These are phyloP conservation scores for Oscheius sp. DNA, from an alignment of 2,888 invertebrate genomes.

Conservation along the genomic window DNA sequence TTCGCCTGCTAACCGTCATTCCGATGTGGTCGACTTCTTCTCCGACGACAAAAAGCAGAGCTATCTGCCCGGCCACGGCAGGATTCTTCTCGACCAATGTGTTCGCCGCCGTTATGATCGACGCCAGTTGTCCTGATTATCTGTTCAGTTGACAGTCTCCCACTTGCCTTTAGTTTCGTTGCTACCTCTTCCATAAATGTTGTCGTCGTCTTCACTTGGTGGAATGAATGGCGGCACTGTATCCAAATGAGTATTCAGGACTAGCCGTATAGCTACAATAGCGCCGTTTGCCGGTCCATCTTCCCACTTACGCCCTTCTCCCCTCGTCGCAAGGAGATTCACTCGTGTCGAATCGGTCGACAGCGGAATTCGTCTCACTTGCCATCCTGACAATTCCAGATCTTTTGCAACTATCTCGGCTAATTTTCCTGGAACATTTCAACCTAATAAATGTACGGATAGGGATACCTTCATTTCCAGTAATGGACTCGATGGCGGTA, in stretches of 20 bases:
- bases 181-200: conserved; percentile 68
- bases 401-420: conserved; percentile 1
- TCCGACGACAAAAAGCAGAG: conserved; percentile 70
- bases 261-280: conserved; percentile 39
- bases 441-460: not conserved
- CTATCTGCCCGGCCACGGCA: conserved; percentile 57
- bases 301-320: conserved; percentile 20
- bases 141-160: not conserved
- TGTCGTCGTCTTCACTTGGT: conserved; percentile 58
- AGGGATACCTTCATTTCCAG: conserved; percentile 60
- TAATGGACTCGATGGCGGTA: conserved; percentile 62
- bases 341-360: conserved; percentile 43
- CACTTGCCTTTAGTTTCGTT: conserved; percentile 69
- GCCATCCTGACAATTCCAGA: conserved; percentile 56
- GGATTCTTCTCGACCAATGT: conserved; percentile 50
- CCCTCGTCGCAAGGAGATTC: conserved; percentile 58
- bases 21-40: conserved; percentile 71
- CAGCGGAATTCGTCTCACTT: conserved; percentile 48
- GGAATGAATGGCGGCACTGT: conserved; percentile 71
- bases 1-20: conserved; percentile 61
- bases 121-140: conserved; percentile 63
- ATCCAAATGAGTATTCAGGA: conserved; percentile 71
- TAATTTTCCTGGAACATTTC: not conserved
- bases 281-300: not conserved
- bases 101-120: conserved; percentile 65